A percentile compares a stretch with the other conserved stretches of the same genome.
phyloP scores from a whole-genome alignment of 1,140 invertebrate species.

The Zaprionus capensis region DNA sequence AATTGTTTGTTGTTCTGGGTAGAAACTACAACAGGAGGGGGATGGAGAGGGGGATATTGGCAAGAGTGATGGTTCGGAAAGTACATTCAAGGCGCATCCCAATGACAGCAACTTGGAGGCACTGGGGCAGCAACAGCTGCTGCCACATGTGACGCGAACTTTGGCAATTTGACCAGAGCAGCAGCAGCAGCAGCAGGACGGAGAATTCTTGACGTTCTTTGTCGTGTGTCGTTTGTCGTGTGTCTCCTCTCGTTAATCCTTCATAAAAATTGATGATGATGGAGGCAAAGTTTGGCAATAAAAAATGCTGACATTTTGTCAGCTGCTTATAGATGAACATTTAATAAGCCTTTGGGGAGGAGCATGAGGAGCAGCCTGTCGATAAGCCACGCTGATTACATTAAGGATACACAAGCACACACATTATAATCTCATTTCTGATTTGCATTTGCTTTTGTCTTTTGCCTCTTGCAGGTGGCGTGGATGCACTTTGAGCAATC shows the following conservation, averaged over 20 bases:
- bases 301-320: slow-evolving; percentile 61
- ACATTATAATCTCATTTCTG: background rate
- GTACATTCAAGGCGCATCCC: slow-evolving; percentile 22
- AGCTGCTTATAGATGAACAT: slow-evolving; percentile 56
- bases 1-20: slow-evolving; percentile 57
- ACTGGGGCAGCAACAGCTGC: slow-evolving; percentile 39
- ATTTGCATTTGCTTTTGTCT: slow-evolving; percentile 7
- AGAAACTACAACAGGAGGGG: slow-evolving; percentile 38
- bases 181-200: slow-evolving; percentile 7
- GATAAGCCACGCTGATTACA: slow-evolving; percentile 26
- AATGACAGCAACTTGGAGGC: slow-evolving; percentile 51
- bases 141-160: slow-evolving; percentile 67
- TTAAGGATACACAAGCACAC: slow-evolving; percentile 11
- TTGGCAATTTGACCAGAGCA: slow-evolving; percentile 54
- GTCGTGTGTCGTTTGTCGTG: slow-evolving; percentile 6
- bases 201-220: slow-evolving; percentile 33
- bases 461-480: slow-evolving; percentile 89
- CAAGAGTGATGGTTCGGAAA: slow-evolving; percentile 2
- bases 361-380: background rate
- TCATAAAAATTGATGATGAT: slow-evolving; percentile 80
- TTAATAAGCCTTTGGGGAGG: slow-evolving; percentile 36
- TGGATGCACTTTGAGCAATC: slow-evolving; percentile 98
- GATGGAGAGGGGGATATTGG: background rate
- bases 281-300: slow-evolving; percentile 67
- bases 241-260: slow-evolving; percentile 66